These are phyloP conservation scores for Heliconius charithonia DNA, from an alignment of 2,888 invertebrate genomes.

Conservation along the genomic window DNA sequence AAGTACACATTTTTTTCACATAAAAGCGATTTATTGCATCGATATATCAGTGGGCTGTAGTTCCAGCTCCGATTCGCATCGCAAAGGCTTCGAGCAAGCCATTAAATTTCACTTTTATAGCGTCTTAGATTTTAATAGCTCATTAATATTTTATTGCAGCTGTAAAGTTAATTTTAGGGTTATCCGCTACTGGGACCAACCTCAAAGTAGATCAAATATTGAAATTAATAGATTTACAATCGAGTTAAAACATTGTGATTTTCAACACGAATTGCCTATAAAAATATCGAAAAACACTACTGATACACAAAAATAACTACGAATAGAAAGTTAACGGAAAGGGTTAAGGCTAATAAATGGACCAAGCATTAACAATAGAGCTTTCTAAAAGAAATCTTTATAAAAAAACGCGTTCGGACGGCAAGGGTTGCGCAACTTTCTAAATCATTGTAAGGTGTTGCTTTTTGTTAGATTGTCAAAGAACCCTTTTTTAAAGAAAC, in stretches of 20 bases:
- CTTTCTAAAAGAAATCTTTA: slow-evolving; percentile 69
- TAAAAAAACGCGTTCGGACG: slow-evolving; percentile 66
- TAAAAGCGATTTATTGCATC: slow-evolving; percentile 72
- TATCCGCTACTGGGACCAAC: slow-evolving; percentile 76
- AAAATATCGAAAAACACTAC: slow-evolving; percentile 46
- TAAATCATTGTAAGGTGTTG: slow-evolving; percentile 79
- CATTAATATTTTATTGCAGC: slow-evolving; percentile 80
- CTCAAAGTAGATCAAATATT: slow-evolving; percentile 69
- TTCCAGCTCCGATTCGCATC: slow-evolving; percentile 64
- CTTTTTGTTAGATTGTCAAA: slow-evolving; percentile 59
- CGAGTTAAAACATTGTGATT: slow-evolving; percentile 41
- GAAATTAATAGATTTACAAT: slow-evolving; percentile 51
- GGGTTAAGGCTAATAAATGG: slow-evolving; percentile 74
- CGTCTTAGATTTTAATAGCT: slow-evolving; percentile 80
- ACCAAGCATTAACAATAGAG: slow-evolving; percentile 69
- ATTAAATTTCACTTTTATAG: slow-evolving; percentile 82
- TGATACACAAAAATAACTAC: slow-evolving; percentile 7
- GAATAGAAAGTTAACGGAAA: slow-evolving; percentile 67
- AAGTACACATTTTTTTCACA: slow-evolving; percentile 45
- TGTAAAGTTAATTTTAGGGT: slow-evolving; percentile 81
- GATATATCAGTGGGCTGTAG: slow-evolving; percentile 70
- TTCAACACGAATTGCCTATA: slow-evolving; percentile 39
- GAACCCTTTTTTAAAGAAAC: slow-evolving; percentile 68
- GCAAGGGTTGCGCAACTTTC: slow-evolving; percentile 83
- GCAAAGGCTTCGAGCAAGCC: slow-evolving; percentile 70